Conservation (phyloP, 1,140 invertebrate species). For the Lutraria rhynchaena region DNA sequence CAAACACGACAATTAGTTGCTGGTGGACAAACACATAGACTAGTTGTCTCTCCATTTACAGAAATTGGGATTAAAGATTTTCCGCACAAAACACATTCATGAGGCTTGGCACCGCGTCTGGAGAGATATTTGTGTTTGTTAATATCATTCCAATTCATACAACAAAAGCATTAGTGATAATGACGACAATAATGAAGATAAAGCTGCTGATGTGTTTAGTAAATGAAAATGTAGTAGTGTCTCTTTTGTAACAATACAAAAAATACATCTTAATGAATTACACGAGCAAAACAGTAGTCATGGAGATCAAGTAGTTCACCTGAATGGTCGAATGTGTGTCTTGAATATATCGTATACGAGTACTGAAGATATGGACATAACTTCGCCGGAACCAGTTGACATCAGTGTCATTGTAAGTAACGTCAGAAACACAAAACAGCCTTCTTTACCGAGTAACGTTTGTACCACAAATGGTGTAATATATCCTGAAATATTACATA, state of each 20-base stretch:
- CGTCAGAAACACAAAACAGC: slow-evolving; percentile 67
- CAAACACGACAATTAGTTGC: slow-evolving; percentile 4
- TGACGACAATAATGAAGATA: too few relatives aligned
- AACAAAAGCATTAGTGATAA: too few relatives aligned
- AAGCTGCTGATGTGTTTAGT: too few relatives aligned
- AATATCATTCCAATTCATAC: too few relatives aligned
- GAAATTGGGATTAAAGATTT: slow-evolving; percentile 7
- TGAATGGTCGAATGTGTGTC: slow-evolving; percentile 62
- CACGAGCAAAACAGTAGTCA: too few relatives aligned
- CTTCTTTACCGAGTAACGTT: slow-evolving; percentile 63
- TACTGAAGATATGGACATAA: slow-evolving; percentile 76
- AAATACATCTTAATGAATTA: too few relatives aligned
- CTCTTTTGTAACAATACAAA: too few relatives aligned
- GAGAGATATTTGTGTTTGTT: neutral
- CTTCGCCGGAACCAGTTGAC: slow-evolving; percentile 72
- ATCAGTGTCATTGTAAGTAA: slow-evolving; percentile 68
- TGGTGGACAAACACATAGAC: slow-evolving; percentile 18
- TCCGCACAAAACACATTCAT: slow-evolving; percentile 30
- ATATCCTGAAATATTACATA: slow-evolving; percentile 60
- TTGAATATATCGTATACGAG: slow-evolving; percentile 79
- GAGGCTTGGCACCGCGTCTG: neutral
- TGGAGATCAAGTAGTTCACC: too few relatives aligned
- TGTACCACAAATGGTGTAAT: slow-evolving; percentile 68
- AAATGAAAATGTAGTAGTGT: too few relatives aligned
- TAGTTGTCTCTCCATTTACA: neutral